These are phyloP conservation scores for Lateolabrax maculatus DNA, from an alignment of 2,797 vertebrate genomes.

Conservation along the genomic window DNA sequence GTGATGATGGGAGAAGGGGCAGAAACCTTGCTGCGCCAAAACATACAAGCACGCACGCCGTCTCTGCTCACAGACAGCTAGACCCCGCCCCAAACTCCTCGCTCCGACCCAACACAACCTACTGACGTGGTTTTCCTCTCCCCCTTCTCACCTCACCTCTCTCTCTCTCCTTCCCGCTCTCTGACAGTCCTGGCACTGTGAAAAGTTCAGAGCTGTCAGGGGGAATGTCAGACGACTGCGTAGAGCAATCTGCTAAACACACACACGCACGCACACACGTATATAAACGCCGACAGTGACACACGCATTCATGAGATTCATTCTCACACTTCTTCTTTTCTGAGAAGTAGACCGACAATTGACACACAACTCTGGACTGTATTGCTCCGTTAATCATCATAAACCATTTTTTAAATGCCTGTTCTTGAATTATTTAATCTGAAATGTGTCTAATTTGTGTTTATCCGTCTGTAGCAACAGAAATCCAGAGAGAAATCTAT, in stretches of 20 bases:
- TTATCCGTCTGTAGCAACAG: neutral
- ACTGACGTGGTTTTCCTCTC: conserved; percentile 60
- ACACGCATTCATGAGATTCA: conserved; percentile 46
- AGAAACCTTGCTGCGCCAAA: conserved; percentile 74
- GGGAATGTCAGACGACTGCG: conserved; percentile 89
- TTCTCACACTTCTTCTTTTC: conserved; percentile 39
- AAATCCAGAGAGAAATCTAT: neutral
- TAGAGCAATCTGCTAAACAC: conserved; percentile 81
- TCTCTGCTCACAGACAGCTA: conserved; percentile 40
- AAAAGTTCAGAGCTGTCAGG: conserved; percentile 98
- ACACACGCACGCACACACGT: conserved; percentile 53
- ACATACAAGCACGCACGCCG: conserved; percentile 55
- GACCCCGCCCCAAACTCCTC: neutral
- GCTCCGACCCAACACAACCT: conserved; percentile 40
- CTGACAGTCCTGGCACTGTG: conserved; percentile 88
- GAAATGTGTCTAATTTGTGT: conserved; percentile 1
- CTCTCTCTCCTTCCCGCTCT: conserved; percentile 49
- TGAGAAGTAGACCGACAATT: conserved; percentile 41
- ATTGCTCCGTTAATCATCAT: conserved; percentile 30
- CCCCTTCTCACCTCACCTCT: conserved; percentile 60
- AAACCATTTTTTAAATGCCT: conserved; percentile 34
- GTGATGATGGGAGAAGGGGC: conserved; percentile 85
- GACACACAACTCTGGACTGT: conserved; percentile 49
- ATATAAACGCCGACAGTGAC: conserved; percentile 35
- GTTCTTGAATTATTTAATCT: conserved; percentile 2